Evolutionary conservation across 2,797 vertebrate genomes (phyloP).

Genomic region (Scleropages formosus): DNA sequence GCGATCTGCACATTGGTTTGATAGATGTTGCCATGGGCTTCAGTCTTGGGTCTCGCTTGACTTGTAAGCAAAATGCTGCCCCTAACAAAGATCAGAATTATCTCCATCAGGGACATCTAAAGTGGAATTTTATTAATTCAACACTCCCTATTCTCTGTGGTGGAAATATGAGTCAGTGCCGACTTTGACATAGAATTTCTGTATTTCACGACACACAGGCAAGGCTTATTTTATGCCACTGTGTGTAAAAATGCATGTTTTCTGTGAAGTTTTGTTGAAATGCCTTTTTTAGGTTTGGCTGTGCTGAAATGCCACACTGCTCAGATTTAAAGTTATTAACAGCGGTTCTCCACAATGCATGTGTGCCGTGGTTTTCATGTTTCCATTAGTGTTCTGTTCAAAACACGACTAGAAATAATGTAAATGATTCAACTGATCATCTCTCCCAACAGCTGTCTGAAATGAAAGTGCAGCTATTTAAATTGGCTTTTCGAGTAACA

Average conservation of each 20-base stretch:
- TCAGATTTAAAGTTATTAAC: background rate
- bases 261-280: background rate
- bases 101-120: conserved; percentile 34
- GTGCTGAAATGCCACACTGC: background rate
- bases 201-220: background rate
- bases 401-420: background rate
- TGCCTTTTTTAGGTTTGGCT: background rate
- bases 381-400: background rate
- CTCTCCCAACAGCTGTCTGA: background rate
- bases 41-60: conserved; percentile 36
- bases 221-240: background rate
- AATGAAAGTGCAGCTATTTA: background rate
- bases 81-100: conserved; percentile 30
- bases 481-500: background rate
- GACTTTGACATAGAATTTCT: conserved; percentile 16
- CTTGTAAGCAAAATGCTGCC: conserved; percentile 36
- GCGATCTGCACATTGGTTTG: conserved; percentile 37
- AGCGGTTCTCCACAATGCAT: background rate
- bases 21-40: conserved; percentile 15
- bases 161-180: conserved; percentile 33
- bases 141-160: conserved; percentile 36
- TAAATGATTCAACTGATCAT: background rate
- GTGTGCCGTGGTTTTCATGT: background rate
- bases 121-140: conserved; percentile 39
- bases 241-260: background rate